Conservation (phyloP, 1,140 invertebrate species). For the Lucilia sericata region DNA sequence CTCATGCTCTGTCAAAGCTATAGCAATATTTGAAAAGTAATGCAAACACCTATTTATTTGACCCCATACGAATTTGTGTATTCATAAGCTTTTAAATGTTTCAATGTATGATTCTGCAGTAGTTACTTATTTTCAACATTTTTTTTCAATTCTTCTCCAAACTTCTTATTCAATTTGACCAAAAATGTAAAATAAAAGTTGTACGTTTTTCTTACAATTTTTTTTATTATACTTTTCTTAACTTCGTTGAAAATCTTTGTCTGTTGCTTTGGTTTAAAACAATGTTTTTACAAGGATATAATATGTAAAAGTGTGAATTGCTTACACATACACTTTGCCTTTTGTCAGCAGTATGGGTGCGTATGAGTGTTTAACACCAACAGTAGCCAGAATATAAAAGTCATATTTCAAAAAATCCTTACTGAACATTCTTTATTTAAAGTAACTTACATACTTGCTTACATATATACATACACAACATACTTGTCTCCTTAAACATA, state of each 20-base stretch:
- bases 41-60: no score
- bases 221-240: neutral
- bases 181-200: conserved; percentile 9
- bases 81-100: no score
- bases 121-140: neutral
- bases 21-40: no score
- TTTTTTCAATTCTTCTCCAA: neutral
- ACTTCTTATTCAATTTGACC: conserved; percentile 18
- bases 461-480: neutral
- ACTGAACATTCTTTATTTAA: neutral
- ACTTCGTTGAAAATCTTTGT: no score
- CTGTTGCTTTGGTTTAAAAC: neutral
- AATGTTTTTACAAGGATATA: conserved; percentile 14
- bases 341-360: neutral
- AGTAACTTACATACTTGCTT: neutral
- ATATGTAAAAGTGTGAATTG: conserved; percentile 8
- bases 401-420: conserved; percentile 1
- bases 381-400: neutral
- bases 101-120: neutral
- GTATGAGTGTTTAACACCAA: neutral
- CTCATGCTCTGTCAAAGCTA: no score
- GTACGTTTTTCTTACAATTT: neutral
- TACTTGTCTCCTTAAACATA: neutral
- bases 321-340: neutral
- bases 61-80: no score